These are phyloP conservation scores for Drosophila vallismaia DNA, from an alignment of 2,888 invertebrate species.

Conservation along the genomic window DNA sequence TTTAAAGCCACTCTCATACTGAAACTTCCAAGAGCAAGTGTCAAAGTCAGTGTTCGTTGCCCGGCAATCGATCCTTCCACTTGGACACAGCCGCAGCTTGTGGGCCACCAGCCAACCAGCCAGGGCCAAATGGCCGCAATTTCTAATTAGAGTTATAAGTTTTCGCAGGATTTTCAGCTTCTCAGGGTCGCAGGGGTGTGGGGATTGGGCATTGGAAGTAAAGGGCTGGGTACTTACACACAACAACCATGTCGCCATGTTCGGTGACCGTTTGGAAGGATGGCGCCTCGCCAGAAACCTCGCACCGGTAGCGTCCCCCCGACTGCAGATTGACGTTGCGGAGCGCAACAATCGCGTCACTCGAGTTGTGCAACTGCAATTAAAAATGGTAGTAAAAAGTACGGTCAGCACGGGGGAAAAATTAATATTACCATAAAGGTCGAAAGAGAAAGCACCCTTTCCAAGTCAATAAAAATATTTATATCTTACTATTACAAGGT, in stretches of 20 bases:
- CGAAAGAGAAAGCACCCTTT: constrained; percentile 3
- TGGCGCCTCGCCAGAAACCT: constrained; percentile 89
- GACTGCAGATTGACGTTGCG: constrained; percentile 87
- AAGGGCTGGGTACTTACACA: constrained; percentile 85
- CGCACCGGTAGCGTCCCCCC: constrained; percentile 88
- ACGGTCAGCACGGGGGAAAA: constrained; percentile 9
- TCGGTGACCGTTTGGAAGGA: constrained; percentile 89
- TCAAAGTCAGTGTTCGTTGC: constrained; percentile 27
- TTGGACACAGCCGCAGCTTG: constrained; percentile 17
- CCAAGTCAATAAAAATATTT: neutral
- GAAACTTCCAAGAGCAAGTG: constrained; percentile 32
- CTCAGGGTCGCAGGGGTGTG: neutral
- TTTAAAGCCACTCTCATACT: constrained; percentile 1
- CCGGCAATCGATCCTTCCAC: neutral
- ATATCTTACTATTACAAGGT: neutral
- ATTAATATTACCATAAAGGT: neutral
- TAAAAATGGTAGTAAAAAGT: constrained; percentile 44
- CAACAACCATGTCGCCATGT: constrained; percentile 88
- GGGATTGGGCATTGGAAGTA: neutral
- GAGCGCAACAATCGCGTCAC: constrained; percentile 87
- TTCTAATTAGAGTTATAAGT: constrained; percentile 71
- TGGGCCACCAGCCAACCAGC: constrained; percentile 27
- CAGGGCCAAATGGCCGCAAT: constrained; percentile 41
- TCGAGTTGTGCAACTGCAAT: constrained; percentile 88
- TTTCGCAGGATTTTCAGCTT: constrained; percentile 46